phyloP scores from a whole-genome alignment of 2,113 vertebrate species.

The Thamnaconus septentrionalis region DNA sequence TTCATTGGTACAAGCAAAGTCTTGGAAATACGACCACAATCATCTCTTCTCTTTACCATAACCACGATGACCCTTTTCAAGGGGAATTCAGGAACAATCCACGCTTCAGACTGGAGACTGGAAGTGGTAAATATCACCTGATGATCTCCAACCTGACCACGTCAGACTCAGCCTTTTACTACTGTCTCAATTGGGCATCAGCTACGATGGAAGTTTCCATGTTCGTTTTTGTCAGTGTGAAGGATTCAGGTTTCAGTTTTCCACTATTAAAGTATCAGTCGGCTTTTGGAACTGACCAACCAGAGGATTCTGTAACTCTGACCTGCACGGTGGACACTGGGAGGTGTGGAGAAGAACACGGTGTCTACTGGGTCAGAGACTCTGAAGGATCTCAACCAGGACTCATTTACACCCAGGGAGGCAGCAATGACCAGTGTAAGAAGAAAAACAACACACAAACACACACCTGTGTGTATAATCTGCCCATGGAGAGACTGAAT shows the following conservation, averaged over 20 bases:
- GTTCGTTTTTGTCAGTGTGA: background rate
- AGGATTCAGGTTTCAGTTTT: background rate
- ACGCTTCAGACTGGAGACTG: conserved; percentile 17
- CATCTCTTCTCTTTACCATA: conserved; percentile 46
- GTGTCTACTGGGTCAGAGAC: conserved; percentile 61
- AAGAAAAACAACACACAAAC: no score
- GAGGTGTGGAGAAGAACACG: no score
- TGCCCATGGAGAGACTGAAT: conserved; percentile 17
- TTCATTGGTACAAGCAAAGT: conserved; percentile 55
- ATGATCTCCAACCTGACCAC: background rate
- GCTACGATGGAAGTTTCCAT: background rate
- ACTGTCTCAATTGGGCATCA: background rate
- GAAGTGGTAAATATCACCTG: conserved; percentile 10
- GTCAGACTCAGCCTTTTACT: conserved; percentile 54
- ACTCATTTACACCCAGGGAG: conserved; percentile 47
- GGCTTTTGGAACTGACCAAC: no score
- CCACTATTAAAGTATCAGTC: no score
- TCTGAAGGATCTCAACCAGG: conserved; percentile 10
- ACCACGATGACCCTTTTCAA: conserved; percentile 38
- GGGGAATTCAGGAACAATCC: background rate
- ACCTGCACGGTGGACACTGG: no score
- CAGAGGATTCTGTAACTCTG: no score
- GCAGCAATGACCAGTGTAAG: conserved; percentile 28
- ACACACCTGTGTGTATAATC: no score
- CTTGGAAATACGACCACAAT: conserved; percentile 33